Percentiles rank a stretch among this genome's conserved stretches.
phyloP scores from a whole-genome alignment of 2,797 vertebrate species.

The Anguilla obscura region DNA sequence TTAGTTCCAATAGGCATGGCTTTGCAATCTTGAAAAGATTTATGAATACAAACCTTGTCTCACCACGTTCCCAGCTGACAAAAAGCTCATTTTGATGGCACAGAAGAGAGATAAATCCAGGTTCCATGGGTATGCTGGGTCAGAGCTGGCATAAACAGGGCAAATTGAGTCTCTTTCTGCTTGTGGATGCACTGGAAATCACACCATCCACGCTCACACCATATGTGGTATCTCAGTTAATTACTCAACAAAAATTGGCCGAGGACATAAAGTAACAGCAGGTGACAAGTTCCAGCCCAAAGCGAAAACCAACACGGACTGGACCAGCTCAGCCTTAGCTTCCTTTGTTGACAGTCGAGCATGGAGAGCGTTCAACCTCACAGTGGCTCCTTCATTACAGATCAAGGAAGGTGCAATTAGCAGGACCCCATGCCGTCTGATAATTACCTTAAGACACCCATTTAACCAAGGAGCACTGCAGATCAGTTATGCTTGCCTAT shows the following conservation, averaged over 20 bases:
- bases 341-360: constrained; percentile 27
- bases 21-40: background rate
- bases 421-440: constrained; percentile 51
- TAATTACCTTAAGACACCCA: constrained; percentile 57
- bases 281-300: constrained; percentile 46
- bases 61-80: background rate
- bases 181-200: background rate
- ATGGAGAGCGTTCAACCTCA: constrained; percentile 4
- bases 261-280: constrained; percentile 42
- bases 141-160: background rate
- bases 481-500: constrained; percentile 55
- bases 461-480: constrained; percentile 46
- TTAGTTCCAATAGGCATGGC: background rate
- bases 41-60: background rate
- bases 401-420: constrained; percentile 55
- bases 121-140: background rate
- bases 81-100: background rate
- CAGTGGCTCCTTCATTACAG: constrained; percentile 53
- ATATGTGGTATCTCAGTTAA: constrained; percentile 47
- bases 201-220: constrained; percentile 19
- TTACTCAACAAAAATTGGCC: constrained; percentile 49
- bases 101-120: background rate
- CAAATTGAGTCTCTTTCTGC: background rate
- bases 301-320: constrained; percentile 53
- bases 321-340: constrained; percentile 44